Conservation (phyloP, 2,113 vertebrate species). For the Aptenodytes patagonicus region DNA sequence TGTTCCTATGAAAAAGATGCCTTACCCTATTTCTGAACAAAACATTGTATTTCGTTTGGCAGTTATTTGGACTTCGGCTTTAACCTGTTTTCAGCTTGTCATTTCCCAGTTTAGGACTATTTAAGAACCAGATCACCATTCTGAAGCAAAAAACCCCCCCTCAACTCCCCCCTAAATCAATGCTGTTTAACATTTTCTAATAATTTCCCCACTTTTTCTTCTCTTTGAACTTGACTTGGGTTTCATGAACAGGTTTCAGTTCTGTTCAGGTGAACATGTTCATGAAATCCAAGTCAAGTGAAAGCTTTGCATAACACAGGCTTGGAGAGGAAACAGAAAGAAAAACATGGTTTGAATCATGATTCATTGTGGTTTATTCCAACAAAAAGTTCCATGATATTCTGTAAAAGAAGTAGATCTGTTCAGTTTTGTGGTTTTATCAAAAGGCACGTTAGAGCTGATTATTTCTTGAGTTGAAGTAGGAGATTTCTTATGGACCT, state of each 20-base stretch:
- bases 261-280: not conserved
- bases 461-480: not conserved
- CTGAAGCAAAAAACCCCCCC: not conserved
- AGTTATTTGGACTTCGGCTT: not conserved
- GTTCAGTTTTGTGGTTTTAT: not conserved
- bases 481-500: not conserved
- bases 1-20: not conserved
- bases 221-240: not conserved
- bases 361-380: not conserved
- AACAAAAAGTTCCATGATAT: not conserved
- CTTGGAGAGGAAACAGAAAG: not conserved
- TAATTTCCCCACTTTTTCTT: not conserved
- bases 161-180: not conserved
- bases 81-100: not conserved
- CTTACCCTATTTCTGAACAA: not conserved
- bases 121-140: not conserved
- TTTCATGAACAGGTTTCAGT: not conserved
- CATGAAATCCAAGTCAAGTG: not conserved
- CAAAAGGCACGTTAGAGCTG: not conserved
- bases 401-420: not conserved
- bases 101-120: not conserved
- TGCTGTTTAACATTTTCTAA: not conserved
- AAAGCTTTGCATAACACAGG: not conserved
- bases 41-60: rapidly evolving
- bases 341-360: not conserved